Percentiles rank a stretch among this genome's conserved stretches.
Evolutionary conservation across 2,888 invertebrate species (phyloP).

Genomic region (Operophtera brumata): DNA sequence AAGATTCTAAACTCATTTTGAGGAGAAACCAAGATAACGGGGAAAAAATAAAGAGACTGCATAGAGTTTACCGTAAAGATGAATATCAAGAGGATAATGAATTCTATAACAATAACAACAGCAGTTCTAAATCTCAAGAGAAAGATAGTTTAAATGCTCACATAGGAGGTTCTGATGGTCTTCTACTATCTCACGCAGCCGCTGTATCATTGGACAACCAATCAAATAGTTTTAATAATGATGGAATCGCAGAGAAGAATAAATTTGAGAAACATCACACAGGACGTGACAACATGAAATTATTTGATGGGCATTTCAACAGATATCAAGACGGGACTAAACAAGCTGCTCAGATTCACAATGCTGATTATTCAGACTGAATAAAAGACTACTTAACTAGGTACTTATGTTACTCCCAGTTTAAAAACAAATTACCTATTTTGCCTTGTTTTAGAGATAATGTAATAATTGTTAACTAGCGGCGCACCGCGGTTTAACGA

Average conservation of each 20-base stretch:
- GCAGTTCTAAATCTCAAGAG: constrained; percentile 49
- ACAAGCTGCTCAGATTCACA: constrained; percentile 49
- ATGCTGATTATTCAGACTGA: constrained; percentile 49
- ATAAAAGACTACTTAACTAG: constrained; percentile 18
- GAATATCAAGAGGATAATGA: constrained; percentile 70
- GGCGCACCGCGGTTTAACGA: no score
- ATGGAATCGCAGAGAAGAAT: constrained; percentile 39
- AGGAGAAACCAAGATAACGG: constrained; percentile 57
- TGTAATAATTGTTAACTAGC: no score
- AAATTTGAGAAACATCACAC: constrained; percentile 42
- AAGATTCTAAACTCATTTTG: constrained; percentile 46
- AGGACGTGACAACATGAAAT: constrained; percentile 40
- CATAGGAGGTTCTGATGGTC: constrained; percentile 52
- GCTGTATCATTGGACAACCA: constrained; percentile 43
- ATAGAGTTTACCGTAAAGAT: constrained; percentile 67
- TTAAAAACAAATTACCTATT: background rate
- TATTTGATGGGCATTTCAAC: constrained; percentile 42
- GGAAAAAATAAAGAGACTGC: constrained; percentile 64
- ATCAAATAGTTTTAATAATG: constrained; percentile 37
- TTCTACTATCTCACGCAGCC: constrained; percentile 48
- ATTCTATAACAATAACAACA: constrained; percentile 63
- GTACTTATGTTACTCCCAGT: background rate
- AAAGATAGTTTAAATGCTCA: constrained; percentile 46
- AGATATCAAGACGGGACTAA: constrained; percentile 55
- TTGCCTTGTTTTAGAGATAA: no score